Evolutionary conservation across 2,888 invertebrate species (phyloP).

Genomic region (Vesta saturnalis): DNA sequence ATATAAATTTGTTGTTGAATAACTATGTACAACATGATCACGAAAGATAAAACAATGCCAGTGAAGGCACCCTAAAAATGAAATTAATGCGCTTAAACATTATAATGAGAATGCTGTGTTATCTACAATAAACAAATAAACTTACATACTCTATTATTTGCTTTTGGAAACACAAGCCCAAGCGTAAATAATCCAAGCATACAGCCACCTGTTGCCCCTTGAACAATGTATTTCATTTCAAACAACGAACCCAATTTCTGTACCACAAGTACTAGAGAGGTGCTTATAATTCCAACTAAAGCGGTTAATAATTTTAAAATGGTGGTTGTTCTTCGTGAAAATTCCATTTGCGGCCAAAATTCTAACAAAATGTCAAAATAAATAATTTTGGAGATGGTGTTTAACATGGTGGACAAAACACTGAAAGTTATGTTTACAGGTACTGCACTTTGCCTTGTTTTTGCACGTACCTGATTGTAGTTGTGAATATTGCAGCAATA

Average conservation of each 20-base stretch:
- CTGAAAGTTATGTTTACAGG: slow-evolving; percentile 58
- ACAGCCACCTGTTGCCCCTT: slow-evolving; percentile 72
- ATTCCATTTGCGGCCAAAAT: slow-evolving; percentile 61
- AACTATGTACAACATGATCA: slow-evolving; percentile 65
- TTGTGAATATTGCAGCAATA: slow-evolving; percentile 77
- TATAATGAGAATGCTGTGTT: no score
- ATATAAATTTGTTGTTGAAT: slow-evolving; percentile 62
- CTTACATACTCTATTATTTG: slow-evolving; percentile 67
- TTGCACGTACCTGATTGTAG: slow-evolving; percentile 72
- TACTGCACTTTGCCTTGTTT: background rate
- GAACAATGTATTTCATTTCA: slow-evolving; percentile 70
- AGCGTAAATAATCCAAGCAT: slow-evolving; percentile 72
- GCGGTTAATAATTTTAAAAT: slow-evolving; percentile 64
- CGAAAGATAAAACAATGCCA: slow-evolving; percentile 65
- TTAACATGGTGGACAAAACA: slow-evolving; percentile 69
- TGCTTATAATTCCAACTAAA: slow-evolving; percentile 64
- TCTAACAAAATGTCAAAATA: slow-evolving; percentile 71
- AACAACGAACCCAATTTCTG: slow-evolving; percentile 73
- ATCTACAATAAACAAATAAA: no score
- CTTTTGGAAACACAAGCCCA: slow-evolving; percentile 73
- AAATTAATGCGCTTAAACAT: no score
- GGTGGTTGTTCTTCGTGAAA: slow-evolving; percentile 50
- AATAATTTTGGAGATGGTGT: slow-evolving; percentile 69
- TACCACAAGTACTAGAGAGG: slow-evolving; percentile 66
- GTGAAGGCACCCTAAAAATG: slow-evolving; percentile 65